Conservation (phyloP, 2,888 invertebrate species). For the Hemistola chrysoprasaria region DNA sequence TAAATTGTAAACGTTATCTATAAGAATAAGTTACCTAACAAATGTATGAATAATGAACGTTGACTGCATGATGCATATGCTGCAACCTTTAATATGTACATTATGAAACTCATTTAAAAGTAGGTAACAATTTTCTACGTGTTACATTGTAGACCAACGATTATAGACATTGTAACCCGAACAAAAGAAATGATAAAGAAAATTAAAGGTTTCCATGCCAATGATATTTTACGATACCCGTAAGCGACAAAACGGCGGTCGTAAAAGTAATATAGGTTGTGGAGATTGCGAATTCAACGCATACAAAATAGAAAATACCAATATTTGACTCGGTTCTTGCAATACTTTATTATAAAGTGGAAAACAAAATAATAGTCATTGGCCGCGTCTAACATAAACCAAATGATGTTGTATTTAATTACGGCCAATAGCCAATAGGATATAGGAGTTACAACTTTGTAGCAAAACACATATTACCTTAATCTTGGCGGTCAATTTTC, state of each 20-base stretch:
- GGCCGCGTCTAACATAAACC: too few relatives aligned
- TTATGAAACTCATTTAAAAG: slow-evolving; percentile 6
- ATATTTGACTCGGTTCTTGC: slow-evolving; percentile 9
- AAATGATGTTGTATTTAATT: not conserved
- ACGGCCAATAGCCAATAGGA: slow-evolving; percentile 4
- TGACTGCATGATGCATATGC: too few relatives aligned
- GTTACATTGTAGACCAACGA: slow-evolving; percentile 54
- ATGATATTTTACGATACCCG: slow-evolving; percentile 74
- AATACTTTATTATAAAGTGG: too few relatives aligned
- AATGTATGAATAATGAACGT: too few relatives aligned
- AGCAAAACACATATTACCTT: slow-evolving; percentile 36
- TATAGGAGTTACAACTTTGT: slow-evolving; percentile 50
- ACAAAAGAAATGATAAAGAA: slow-evolving; percentile 74
- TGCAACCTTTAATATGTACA: too few relatives aligned
- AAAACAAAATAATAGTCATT: too few relatives aligned
- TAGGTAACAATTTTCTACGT: slow-evolving; percentile 32
- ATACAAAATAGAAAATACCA: slow-evolving; percentile 23
- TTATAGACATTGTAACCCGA: slow-evolving; percentile 64
- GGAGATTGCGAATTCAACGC: slow-evolving; percentile 31
- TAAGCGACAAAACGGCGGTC: slow-evolving; percentile 69
- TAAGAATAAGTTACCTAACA: too few relatives aligned
- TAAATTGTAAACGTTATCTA: too few relatives aligned
- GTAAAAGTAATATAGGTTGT: slow-evolving; percentile 66
- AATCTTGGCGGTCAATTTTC: slow-evolving; percentile 59
- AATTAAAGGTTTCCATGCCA: slow-evolving; percentile 74